phyloP scores from a whole-genome alignment of 2,113 vertebrate genomes.

The Lepisosteus oculatus region DNA sequence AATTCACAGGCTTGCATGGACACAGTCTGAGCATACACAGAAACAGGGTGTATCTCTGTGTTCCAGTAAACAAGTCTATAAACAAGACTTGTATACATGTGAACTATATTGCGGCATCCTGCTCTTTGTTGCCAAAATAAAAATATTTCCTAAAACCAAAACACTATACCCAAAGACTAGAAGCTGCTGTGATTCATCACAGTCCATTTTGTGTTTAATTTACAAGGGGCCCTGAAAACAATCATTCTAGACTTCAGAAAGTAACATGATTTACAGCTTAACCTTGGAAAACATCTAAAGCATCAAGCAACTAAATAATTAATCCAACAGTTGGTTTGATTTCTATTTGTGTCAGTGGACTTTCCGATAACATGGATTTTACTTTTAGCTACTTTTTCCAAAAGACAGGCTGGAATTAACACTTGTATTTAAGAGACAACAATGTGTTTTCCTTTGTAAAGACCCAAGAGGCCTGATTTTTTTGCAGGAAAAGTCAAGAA shows the following conservation, averaged over 20 bases:
- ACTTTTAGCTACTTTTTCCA: neutral
- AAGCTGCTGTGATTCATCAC: neutral
- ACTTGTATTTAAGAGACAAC: too few species aligned
- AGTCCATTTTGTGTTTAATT: neutral
- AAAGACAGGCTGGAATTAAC: too few species aligned
- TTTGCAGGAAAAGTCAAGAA: too few species aligned
- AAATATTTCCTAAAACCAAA: neutral
- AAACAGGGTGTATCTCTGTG: neutral
- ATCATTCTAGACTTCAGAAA: slow-evolving; percentile 14
- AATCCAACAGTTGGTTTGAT: too few species aligned
- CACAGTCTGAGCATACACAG: too few species aligned
- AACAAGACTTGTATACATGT: slow-evolving; percentile 2
- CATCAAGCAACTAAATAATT: neutral
- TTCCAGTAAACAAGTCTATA: slow-evolving; percentile 1
- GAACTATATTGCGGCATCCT: neutral
- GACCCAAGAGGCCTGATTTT: too few species aligned
- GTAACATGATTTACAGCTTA: slow-evolving; percentile 13
- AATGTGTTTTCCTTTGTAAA: too few species aligned
- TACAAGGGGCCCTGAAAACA: slow-evolving; percentile 1
- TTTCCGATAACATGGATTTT: neutral
- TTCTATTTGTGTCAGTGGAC: slow-evolving; percentile 6
- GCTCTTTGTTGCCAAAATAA: neutral
- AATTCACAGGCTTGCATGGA: too few species aligned
- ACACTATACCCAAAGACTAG: neutral
- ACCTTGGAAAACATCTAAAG: neutral